phyloP scores from a whole-genome alignment of 2,888 invertebrate genomes.

The Yponomeuta evonymella region DNA sequence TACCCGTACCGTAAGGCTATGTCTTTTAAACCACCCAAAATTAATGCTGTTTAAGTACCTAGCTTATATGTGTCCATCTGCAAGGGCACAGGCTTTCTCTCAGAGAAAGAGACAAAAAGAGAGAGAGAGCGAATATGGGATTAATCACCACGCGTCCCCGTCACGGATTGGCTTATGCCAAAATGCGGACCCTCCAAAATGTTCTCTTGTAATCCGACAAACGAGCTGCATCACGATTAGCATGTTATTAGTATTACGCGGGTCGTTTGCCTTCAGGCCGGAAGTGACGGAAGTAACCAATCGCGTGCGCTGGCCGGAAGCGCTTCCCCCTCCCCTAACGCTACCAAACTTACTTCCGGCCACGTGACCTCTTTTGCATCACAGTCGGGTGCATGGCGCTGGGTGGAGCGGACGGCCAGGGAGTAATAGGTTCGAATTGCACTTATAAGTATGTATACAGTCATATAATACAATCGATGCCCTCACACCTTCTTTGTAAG shows the following conservation, averaged over 20 bases:
- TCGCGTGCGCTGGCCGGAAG: constrained; percentile 68
- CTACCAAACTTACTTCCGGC: constrained; percentile 67
- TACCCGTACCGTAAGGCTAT: too few species aligned
- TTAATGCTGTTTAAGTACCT: too few species aligned
- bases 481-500: too few species aligned
- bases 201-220: constrained; percentile 54
- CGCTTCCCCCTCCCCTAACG: constrained; percentile 47
- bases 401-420: constrained; percentile 48
- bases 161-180: too few species aligned
- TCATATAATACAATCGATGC: not conserved
- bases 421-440: constrained; percentile 5
- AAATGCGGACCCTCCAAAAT: not conserved
- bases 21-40: too few species aligned
- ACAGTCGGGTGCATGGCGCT: constrained; percentile 52
- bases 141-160: too few species aligned
- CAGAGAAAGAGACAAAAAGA: too few species aligned
- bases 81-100: too few species aligned
- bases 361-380: constrained; percentile 75
- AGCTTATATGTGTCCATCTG: too few species aligned
- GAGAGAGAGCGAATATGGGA: too few species aligned
- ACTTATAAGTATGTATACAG: too few species aligned
- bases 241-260: constrained; percentile 50
- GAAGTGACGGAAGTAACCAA: constrained; percentile 66
- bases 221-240: constrained; percentile 69
- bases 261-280: constrained; percentile 51